Evolutionary conservation across 2,113 vertebrate species (phyloP), one percentile per base, ranked within the genome.

Genomic region (Chaenocephalus aceratus): DNA sequence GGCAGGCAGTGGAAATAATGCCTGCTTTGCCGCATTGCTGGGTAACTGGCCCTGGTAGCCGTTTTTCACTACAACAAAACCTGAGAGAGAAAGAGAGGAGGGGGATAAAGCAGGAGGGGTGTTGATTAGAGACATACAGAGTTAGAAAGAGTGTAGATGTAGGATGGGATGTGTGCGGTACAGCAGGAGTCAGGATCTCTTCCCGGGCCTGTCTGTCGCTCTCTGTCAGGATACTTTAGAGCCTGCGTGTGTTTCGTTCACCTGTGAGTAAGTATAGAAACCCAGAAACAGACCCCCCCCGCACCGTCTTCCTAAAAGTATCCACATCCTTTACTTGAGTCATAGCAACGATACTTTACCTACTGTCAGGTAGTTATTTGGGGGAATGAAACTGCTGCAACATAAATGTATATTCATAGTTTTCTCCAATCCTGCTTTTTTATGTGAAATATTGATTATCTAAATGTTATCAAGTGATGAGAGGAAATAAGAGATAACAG

Each of bases 1-100:
- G 91, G 82, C 77, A 87, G 85, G 82, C 83, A 75, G 82, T 83
- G 86, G 89, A 88, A 91, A 87, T 90, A 91, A 93, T 90, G 89
- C 30, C 79, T 85, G 79, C 89, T 86, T 87, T 88, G 81, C 88
- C 36, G 70, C 88, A 92, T 88, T 88, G 91, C 91, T 83, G 49
- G 65, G 65, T 53, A 41, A 68, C 65, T 53, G 65, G 49, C 49
- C 64, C 16, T 68, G 65, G 65, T 68, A 53, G 48, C 48, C 9
- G 26, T 36, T 66, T 52, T 26, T 66, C 64, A 30, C 45, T 34
- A 3, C 62, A 84, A 70, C 59, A 80, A 68, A 71, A 79, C 75
- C 78, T 73, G 77, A 82, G 79, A 71, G 80, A 65, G 73, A 69
- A 34, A 61, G 63, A 59, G 46, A n/a, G 62, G 23, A 2, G 45